Evolutionary conservation across 2,888 invertebrate genomes (phyloP).

Genomic region (Diadegma fenestrale): DNA sequence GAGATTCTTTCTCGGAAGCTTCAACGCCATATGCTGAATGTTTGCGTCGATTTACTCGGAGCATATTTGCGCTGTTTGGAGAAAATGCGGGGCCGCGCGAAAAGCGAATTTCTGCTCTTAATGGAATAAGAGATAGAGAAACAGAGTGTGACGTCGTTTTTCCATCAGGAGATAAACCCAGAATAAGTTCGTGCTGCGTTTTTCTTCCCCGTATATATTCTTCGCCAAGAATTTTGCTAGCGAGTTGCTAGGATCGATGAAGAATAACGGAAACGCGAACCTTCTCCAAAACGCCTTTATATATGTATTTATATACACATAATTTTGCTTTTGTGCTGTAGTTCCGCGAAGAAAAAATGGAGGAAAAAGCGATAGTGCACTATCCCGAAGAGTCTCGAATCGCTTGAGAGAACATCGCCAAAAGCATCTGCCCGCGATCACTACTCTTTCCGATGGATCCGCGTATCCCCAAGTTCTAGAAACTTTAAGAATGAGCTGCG

Average conservation of each 20-base stretch:
- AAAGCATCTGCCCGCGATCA: constrained; percentile 48
- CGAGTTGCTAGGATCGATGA: constrained; percentile 56
- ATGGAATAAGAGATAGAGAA: constrained; percentile 1
- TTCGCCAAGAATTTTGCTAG: constrained; percentile 22
- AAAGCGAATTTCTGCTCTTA: constrained; percentile 1
- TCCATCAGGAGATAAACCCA: constrained; percentile 39
- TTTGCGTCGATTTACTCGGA: constrained; percentile 12
- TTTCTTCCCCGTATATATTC: constrained; percentile 21
- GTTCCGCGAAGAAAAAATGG: constrained; percentile 28
- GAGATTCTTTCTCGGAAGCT: neutral
- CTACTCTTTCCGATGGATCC: constrained; percentile 31
- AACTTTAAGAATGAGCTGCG: constrained; percentile 39
- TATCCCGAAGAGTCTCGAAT: constrained; percentile 46
- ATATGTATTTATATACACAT: neutral
- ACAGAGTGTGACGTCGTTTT: constrained; percentile 19
- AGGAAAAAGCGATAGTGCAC: constrained; percentile 38
- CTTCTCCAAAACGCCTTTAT: neutral
- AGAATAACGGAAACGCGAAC: constrained; percentile 40
- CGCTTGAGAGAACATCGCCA: constrained; percentile 49
- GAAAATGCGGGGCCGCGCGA: neutral
- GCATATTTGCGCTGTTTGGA: neutral
- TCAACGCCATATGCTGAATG: neutral
- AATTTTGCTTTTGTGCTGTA: constrained; percentile 4
- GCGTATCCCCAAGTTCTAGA: constrained; percentile 9
- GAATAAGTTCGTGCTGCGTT: constrained; percentile 36